Evolutionary conservation across 2,113 vertebrate species (phyloP), one percentile per base, ranked within the genome.

Genomic region (Probosciger aterrimus): DNA sequence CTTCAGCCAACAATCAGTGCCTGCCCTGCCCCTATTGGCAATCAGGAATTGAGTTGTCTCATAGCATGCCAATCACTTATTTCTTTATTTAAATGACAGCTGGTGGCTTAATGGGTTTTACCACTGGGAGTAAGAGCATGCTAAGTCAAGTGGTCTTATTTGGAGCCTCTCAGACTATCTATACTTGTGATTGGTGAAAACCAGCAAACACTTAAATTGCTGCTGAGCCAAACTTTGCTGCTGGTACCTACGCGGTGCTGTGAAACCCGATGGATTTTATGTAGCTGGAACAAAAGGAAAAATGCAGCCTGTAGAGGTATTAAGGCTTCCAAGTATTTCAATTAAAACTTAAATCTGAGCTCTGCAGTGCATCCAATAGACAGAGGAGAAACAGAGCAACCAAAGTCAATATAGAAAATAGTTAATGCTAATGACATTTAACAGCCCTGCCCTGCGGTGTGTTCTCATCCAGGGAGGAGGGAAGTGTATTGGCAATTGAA

Each of bases 401-500:
- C 83, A 50, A 96, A 92, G 91, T 92, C 83, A 85, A 77, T 96
- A 87, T 52, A 18, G 91, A 85, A 93, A 91, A 25, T 73, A 93
- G 70, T 79, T 95, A 25, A 85, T 87, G 83, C 67, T 96, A 93
- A 96, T 95, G 86, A 41, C 52, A 53, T 89, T 92, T 85, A 93
- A 63, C 57, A 85, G 81, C 49, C 59, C 28, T 96, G 69, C 74
- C 77, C 86, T 85, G 86, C 3, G 3, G 86, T 39, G 44, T 74
- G 37, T 35, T 87, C 64, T 73, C 28, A 17, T 47, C 6, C 4
- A 4, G 53, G 82, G 50, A 84, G 47, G 57, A 86, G 62, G 57
- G 16, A 33, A 73, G 25, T 19, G 65, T 75, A 49, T 35, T 62
- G 83, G 83, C 76, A 79, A 18, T 35, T 94, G 80, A 76, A 82